Base-by-base conservation (phyloP, 2,888 invertebrate species). In the Melinaea marsaeus region DNA sequence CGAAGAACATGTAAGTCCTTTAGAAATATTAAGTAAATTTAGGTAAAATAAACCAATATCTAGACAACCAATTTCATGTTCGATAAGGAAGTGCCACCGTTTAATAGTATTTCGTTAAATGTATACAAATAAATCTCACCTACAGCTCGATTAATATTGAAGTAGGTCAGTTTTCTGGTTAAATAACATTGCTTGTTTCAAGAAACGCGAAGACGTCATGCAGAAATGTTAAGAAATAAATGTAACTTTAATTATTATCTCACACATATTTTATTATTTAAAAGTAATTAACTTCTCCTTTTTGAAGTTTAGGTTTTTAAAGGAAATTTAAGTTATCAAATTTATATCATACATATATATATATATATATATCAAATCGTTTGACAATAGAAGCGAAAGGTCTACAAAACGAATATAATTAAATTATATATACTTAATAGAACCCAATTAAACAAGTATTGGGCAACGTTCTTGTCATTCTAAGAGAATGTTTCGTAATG, bases 371-470 rank as follows among this genome's bases (percentile, higher is more conserved):
- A n/a, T n/a, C n/a, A 32, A 51, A 51, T 51, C 51, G 72, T 74
- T 71, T 74, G 76, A 78, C 71, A 84, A 86, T 80, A 77, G 78
- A 83, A 87, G 87, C 84, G 88, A 89, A 87, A 88, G 88, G 86
- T 74, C 71, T 70, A 76, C 71, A 71, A 71, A 76, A 78, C 72
- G 74, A 74, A 78, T 80, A 81, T 83, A 79, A 87, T 85, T 83
- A 84, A 84, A 81, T 85, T 82, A 75, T 83, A 81, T 85, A 84
- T 84, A 83, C 78, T 81, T 85, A 81, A 83, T 82, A 84, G 72
- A 83, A 84, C 78, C 81, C 83, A 84, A 88, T 88, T 83, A 86
- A 84, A 85, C 80, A 73, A 80, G 76, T 79, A 84, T 88, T 89
- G 86, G 81, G 88, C 75, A 88, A 89, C 77, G 74, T 74, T 73